Evolutionary conservation across 92 coral and sea anemone genomes (phyloP).

Genomic region (Siderastrea radians): DNA sequence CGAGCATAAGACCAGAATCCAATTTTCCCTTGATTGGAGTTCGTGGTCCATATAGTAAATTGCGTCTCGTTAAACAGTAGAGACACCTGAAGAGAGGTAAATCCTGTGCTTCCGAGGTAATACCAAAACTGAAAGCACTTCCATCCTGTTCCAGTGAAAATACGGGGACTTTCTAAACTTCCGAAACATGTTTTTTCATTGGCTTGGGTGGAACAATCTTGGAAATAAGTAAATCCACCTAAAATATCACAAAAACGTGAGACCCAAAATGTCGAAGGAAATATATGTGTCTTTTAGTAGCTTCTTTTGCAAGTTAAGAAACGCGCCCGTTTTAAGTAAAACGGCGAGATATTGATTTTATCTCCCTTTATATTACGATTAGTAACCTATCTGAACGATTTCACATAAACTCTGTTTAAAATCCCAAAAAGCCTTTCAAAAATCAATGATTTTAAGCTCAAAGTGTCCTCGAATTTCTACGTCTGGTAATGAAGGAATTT

Average conservation of each 20-base stretch:
- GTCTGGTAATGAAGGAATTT: too few species aligned
- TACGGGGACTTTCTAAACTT: conserved; percentile 37
- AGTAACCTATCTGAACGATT: too few species aligned
- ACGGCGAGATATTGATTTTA: too few species aligned
- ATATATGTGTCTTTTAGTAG: too few species aligned
- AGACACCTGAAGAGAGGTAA: conserved; percentile 20
- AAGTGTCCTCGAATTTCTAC: too few species aligned
- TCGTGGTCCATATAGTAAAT: conserved; percentile 14
- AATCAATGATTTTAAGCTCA: too few species aligned
- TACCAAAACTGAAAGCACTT: conserved; percentile 69
- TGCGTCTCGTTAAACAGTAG: background rate
- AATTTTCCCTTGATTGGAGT: background rate
- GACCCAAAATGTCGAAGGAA: too few species aligned
- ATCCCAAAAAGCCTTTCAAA: too few species aligned
- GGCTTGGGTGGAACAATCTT: background rate
- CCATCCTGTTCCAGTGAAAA: conserved; percentile 18
- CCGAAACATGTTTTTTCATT: conserved; percentile 4
- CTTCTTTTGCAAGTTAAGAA: too few species aligned
- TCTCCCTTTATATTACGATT: too few species aligned
- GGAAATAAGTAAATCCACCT: conserved; percentile 35
- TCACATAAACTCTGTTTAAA: too few species aligned
- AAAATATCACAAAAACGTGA: background rate
- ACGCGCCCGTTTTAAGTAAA: too few species aligned
- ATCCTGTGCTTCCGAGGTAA: conserved; percentile 1
- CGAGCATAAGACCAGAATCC: conserved; percentile 44